Conservation (phyloP, 2,797 vertebrate species). For the Malurus splendens region DNA sequence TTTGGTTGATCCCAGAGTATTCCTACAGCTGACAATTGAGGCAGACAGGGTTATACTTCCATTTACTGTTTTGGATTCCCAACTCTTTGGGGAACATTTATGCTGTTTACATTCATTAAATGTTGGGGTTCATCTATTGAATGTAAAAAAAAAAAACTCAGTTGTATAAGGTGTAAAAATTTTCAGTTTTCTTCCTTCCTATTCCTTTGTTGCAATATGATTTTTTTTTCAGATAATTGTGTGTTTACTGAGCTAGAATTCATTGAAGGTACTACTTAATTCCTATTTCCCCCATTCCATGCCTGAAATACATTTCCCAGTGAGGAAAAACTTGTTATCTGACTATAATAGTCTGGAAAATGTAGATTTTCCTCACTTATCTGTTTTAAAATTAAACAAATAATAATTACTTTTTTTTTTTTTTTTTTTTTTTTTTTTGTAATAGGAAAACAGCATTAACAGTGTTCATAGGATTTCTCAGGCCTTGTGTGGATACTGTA, state of each 20-base stretch:
- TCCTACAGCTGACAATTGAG: neutral
- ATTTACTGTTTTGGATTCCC: neutral
- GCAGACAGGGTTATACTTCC: neutral
- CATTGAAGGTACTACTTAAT: neutral
- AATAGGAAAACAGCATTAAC: neutral
- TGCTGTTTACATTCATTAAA: neutral
- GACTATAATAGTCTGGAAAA: neutral
- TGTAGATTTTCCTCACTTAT: neutral
- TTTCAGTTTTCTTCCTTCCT: neutral
- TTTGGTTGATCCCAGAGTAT: neutral
- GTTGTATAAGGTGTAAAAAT: neutral
- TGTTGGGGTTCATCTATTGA: neutral
- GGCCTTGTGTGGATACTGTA: neutral
- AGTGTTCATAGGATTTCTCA: neutral
- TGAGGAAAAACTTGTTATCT: neutral
- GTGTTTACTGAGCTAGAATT: neutral
- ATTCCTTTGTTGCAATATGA: neutral
- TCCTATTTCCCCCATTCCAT: neutral
- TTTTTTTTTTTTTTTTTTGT: neutral
- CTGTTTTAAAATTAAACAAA: slow-evolving; percentile 8
- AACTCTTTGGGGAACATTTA: neutral
- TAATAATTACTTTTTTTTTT: too few species aligned
- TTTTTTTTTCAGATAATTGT: neutral
- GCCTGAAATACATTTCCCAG: neutral
- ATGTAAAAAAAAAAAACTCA: neutral